These are phyloP conservation scores for Botrylloides violaceus DNA, from an alignment of 23 tunicate genomes.

Conservation along the genomic window DNA sequence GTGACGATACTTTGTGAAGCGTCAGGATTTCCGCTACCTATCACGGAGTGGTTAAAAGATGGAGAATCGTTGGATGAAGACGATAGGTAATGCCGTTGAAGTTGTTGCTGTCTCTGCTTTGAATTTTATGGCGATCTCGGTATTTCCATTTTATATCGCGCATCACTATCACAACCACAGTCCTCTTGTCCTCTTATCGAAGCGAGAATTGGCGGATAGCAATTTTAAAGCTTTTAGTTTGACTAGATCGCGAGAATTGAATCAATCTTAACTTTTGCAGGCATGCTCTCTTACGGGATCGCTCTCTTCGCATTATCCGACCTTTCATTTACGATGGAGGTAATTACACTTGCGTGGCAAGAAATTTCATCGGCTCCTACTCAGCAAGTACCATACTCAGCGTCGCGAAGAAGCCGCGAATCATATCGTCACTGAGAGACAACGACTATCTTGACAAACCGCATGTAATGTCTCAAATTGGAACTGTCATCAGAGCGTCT, in stretches of 20 bases:
- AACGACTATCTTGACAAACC: constrained; percentile 34
- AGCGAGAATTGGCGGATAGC: too few relatives aligned
- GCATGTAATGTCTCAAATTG: constrained; percentile 40
- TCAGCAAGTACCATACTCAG: constrained; percentile 35
- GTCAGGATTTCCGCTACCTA: constrained; percentile 40
- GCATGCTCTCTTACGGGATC: constrained; percentile 45
- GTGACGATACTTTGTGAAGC: constrained; percentile 85
- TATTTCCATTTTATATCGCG: too few relatives aligned
- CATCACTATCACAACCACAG: too few relatives aligned
- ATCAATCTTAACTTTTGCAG: too few relatives aligned
- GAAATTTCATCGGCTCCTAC: constrained; percentile 42
- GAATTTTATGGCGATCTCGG: too few relatives aligned
- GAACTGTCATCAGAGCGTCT: constrained; percentile 59
- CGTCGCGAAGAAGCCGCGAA: constrained; percentile 57
- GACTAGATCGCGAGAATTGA: too few relatives aligned
- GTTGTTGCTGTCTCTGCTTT: too few relatives aligned
- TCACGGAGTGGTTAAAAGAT: constrained; percentile 52
- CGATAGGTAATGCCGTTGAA: constrained; percentile 20
- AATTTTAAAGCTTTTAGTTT: too few relatives aligned
- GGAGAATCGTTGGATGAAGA: not conserved
- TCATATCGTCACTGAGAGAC: constrained; percentile 39
- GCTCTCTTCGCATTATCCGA: constrained; percentile 53
- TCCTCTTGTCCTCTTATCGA: too few relatives aligned
- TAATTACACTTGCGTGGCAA: constrained; percentile 58
- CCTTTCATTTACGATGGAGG: constrained; percentile 57